A percentile compares a stretch with the other conserved stretches of the same genome.
These are phyloP conservation scores for Globodera rostochiensis DNA, from an alignment of 1,140 invertebrate species.

Conservation along the genomic window DNA sequence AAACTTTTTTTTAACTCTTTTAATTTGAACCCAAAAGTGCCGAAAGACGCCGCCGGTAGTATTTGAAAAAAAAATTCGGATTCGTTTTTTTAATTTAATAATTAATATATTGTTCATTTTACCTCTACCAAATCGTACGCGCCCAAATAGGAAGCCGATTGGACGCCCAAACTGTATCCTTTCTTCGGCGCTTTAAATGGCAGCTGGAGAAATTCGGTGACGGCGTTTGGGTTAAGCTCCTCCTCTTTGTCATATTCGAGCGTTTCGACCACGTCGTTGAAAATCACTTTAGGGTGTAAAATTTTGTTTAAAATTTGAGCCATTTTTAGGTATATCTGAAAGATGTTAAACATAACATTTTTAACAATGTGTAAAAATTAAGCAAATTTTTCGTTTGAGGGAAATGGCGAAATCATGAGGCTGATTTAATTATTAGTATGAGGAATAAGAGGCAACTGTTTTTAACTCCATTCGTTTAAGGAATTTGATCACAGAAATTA, in stretches of 20 bases:
- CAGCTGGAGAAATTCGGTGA: background rate
- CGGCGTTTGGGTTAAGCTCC: background rate
- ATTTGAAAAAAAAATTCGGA: no score
- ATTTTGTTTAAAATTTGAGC: slow-evolving; percentile 1
- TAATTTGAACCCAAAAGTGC: no score
- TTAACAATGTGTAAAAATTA: no score
- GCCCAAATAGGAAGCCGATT: background rate
- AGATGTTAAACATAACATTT: no score
- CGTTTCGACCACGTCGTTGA: background rate
- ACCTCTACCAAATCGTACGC: background rate
- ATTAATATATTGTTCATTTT: slow-evolving; percentile 3
- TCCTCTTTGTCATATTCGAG: background rate
- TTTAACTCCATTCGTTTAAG: no score
- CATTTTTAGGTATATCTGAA: background rate
- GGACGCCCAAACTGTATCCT: slow-evolving; percentile 5
- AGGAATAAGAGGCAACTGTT: no score
- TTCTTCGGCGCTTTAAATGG: slow-evolving; percentile 7
- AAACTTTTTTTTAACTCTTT: no score
- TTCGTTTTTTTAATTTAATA: background rate
- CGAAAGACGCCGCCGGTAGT: no score
- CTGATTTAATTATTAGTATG: no score
- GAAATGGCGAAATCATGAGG: no score
- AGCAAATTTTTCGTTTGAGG: no score
- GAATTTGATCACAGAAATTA: no score
- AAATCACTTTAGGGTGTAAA: background rate